Base-by-base conservation (phyloP, 2,888 invertebrate species). In the Drosophila mimetica region DNA sequence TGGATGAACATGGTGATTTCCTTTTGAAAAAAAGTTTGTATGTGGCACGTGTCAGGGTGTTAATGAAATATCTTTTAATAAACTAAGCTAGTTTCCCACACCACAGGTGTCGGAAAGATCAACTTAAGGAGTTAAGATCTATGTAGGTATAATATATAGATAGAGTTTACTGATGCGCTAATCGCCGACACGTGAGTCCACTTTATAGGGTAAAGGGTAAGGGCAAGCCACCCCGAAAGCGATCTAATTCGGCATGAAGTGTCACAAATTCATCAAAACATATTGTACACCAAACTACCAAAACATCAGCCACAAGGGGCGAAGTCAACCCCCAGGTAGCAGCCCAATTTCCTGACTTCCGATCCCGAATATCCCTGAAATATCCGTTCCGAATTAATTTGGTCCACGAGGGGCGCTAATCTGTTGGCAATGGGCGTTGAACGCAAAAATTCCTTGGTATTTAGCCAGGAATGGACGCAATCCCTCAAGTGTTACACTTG, bases 181-280 rank as follows among this genome's bases (percentile, higher is more conserved):
- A 90, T 87, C 88, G 64, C 71, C 37, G 85, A 64, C 90, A 90
- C 89, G 89, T 87, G 89, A 80, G 69, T 64, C n/a, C 82, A 77
- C 88, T 90, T 87, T 74, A 85, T 58, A 32, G 48, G 18, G 25
- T n/a, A 60, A 48, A 52, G 53, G 64, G 46, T 55, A 52, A 44
- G 61, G 61, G 34, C 52, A 61, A 65, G 47, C 39, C 69, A 65
- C 55, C 71, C 77, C 65, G 11, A 37, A 5, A 22, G 9, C 75
- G 51, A 69, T 34, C 59, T 87, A 86, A 90, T 86, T 57, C 79
- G 67, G 86, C 90, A 79, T 90, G 88, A 90, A 90, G 90, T 90
- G 90, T 90, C 87, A 80, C 89, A 76, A 90, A 90, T 87, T 82
- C 84, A 74, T 81, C 82, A 89, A 85, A 89, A 83, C 79, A 86